These are phyloP conservation scores for Mastomys coucha DNA, from an alignment of 2,113 vertebrate genomes.

Conservation along the genomic window DNA sequence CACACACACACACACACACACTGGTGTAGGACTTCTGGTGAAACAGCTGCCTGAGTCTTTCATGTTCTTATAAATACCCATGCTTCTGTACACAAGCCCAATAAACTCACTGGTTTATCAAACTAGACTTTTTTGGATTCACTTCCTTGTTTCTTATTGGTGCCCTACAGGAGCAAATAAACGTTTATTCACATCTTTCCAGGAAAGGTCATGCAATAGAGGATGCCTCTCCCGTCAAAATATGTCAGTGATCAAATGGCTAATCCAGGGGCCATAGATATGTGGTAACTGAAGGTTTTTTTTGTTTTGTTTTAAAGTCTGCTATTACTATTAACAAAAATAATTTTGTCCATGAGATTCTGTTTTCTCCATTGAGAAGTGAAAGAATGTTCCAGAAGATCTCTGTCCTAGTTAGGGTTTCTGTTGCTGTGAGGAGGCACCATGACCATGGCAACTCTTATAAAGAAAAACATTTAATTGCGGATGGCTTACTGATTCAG, in stretches of 20 bases:
- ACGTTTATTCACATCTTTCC: not conserved
- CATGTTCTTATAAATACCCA: not conserved
- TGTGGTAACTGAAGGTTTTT: not conserved
- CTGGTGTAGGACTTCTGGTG: not conserved
- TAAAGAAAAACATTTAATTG: not conserved
- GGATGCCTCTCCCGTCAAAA: not conserved
- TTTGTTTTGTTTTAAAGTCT: not conserved
- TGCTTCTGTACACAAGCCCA: not conserved
- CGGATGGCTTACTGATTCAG: not conserved
- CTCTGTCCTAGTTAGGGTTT: not conserved
- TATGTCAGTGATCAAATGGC: not conserved
- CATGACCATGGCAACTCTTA: not conserved
- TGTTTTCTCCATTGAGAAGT: not conserved
- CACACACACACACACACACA: too few species aligned
- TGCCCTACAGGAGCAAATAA: not conserved
- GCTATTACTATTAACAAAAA: not conserved
- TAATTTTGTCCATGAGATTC: not conserved
- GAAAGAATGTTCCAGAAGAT: not conserved
- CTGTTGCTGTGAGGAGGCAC: not conserved
- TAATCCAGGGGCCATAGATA: not conserved
- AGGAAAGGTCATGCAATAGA: not conserved
- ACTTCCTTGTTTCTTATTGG: not conserved
- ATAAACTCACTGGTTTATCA: not conserved
- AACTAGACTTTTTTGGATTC: not conserved
- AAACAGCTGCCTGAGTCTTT: not conserved